Base-by-base conservation (phyloP, 2,888 invertebrate species). In the Eilema caniola region DNA sequence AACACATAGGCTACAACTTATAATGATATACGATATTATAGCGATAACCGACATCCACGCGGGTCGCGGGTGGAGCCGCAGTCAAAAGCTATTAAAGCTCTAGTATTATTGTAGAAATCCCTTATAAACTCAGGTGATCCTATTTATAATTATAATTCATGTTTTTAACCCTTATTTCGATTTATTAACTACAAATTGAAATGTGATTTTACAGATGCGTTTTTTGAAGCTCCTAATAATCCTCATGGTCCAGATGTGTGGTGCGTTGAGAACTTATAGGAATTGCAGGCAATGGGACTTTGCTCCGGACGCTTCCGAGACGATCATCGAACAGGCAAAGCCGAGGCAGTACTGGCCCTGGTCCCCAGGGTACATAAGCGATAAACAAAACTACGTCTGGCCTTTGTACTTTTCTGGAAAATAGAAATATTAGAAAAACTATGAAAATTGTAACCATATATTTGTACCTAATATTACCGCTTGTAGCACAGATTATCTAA, bases 301-400 rank as follows among this genome's bases (percentile, higher is more conserved):
- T 20, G n/a, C 53, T 16, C 25, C 31, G 11, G 56, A 56, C 23
- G 57, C 53, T 1, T 1, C 8, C 53, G 20, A n/a, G 16, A 10
- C 16, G 41, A 41, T 41, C n/a, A n/a, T 1, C 53, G 53, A 53
- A n/a, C 41, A 41, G 41, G 20, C 57, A 4, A 41, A 71, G 41
- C 73, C 73, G 8, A 82, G 66, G 64, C 72, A 79, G 3, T 83
- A 84, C 69, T 93, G 93, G 92, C 92, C 93, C 0, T 93, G 89
- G 86, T 67, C 83, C 33, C 87, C 93, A 0, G 93, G 90, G 0
- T 92, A 91, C 72, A 80, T 78, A 66, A 84, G 83, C n/a, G 83
- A 89, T 47, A 61, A 81, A 3, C 75, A 84, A 0, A 83, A 87
- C 14, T 78, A 85, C 14, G 69, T 85, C 1, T 79, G 84, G 82